These are phyloP conservation scores for Rhizoglyphus robini DNA, from an alignment of 1,140 invertebrate species.

Conservation along the genomic window DNA sequence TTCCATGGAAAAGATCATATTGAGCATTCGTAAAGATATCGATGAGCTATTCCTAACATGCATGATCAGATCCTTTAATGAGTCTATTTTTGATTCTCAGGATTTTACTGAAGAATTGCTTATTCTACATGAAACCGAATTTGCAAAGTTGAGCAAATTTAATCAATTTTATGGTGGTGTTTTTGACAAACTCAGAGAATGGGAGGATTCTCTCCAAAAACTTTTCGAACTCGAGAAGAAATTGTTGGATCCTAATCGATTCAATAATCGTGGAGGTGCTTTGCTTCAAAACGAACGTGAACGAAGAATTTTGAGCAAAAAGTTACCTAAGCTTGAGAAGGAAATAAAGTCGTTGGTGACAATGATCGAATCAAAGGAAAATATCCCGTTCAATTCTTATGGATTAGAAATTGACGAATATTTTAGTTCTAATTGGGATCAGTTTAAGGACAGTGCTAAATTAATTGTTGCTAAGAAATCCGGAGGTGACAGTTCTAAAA, in stretches of 20 bases:
- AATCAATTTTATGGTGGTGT: constrained; percentile 50
- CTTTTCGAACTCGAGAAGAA: constrained; percentile 52
- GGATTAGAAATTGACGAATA: constrained; percentile 10
- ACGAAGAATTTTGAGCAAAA: constrained; percentile 52
- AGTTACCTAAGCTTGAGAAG: constrained; percentile 37
- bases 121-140: constrained; percentile 54
- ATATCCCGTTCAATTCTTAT: constrained; percentile 2
- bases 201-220: constrained; percentile 48
- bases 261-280: constrained; percentile 66
- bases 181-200: constrained; percentile 39
- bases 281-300: constrained; percentile 67
- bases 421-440: constrained; percentile 10
- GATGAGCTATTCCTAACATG: constrained; percentile 54
- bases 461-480: background rate
- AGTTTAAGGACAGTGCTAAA: background rate
- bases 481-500: background rate
- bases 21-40: constrained; percentile 51
- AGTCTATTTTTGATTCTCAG: constrained; percentile 40
- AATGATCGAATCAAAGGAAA: constrained; percentile 28
- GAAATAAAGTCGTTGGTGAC: constrained; percentile 32
- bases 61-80: constrained; percentile 35
- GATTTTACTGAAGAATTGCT: constrained; percentile 58
- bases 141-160: constrained; percentile 48
- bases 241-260: constrained; percentile 57
- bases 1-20: constrained; percentile 53